Evolutionary conservation across 2,113 vertebrate species (phyloP).

Genomic region (human): GRCh38 chr6:154648001-154648500

Average conservation of each 20-base stretch:
- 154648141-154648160: not conserved
- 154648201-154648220: not conserved
- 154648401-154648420: slow-evolving; percentile 33
- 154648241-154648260: not conserved
- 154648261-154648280: not conserved
- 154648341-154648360: not conserved
- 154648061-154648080: not conserved
- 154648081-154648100: not conserved
- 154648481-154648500: not conserved
- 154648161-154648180: not conserved
- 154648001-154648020: too few species aligned
- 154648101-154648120: slow-evolving; percentile 14
- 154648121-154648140: not conserved
- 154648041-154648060: not conserved
- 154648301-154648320: not conserved
- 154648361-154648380: not conserved
- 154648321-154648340: not conserved
- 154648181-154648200: not conserved
- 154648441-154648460: not conserved
- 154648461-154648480: not conserved
- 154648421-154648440: not conserved
- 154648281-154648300: not conserved
- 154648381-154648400: not conserved
- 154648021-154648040: not conserved
- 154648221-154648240: not conserved